Base-by-base conservation (phyloP, 2,888 invertebrate genomes). In the Coenonympha glycerion region DNA sequence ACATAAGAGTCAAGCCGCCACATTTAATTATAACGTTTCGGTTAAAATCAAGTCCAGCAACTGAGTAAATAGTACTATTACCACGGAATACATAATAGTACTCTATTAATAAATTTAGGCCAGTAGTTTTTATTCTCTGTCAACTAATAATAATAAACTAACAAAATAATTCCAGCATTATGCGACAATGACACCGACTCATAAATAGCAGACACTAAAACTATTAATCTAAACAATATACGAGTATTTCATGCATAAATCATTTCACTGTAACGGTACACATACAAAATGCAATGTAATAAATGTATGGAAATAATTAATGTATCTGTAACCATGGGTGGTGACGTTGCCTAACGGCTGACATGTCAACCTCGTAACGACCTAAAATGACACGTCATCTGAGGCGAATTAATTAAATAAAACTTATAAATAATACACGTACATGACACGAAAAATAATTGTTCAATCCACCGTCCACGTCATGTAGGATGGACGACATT, bases 341-440 rank as follows among this genome's bases (percentile, higher is more conserved):
- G 26, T 16, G 49, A 21, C 41, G 44, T 19, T 34, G 15, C 36
- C 28, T 16, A 53, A 53, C 41, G 52, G 56, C 50, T 48, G 52
- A 59, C 48, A 46, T 56, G 57, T 59, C 54, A 54, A 6, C 3
- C 6, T 22, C 1, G 13, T 13, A 47, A 37, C 49, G 49, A 44
- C 51, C 53, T 49, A 52, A 47, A 65, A 62, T 63, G 61, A 60
- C 69, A 64, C 60, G 56, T 65, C 66, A 62, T 61, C 66, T 69
- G 68, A 64, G 67, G 51, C 62, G 62, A 73, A 76, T 79, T 72
- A 69, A 74, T 72, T 65, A 66, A n/a, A n/a, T n/a, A n/a, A n/a
- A n/a, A n/a, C n/a, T n/a, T n/a, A n/a, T n/a, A n/a, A n/a, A n/a
- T n/a, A n/a, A n/a, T n/a, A n/a, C n/a, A n/a, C n/a, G n/a, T n/a